Conservation (phyloP, 2,888 invertebrate genomes). For the Apotomis betuletana region DNA sequence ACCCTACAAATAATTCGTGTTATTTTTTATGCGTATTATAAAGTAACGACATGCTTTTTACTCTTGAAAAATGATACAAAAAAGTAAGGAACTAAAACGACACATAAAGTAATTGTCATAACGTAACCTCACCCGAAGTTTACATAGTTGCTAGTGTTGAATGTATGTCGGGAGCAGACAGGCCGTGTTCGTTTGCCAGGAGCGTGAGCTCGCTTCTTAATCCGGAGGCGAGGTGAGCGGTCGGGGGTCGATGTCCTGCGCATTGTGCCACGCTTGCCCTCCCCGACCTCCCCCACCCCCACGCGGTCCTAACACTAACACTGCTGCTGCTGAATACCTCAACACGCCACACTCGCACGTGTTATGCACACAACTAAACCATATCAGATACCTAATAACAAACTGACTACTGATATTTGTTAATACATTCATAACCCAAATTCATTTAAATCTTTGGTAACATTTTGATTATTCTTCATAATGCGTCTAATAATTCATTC, state of each 20-base stretch:
- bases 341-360: slow-evolving; percentile 17
- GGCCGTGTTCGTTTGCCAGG: slow-evolving; percentile 25
- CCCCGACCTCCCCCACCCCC: slow-evolving; percentile 50
- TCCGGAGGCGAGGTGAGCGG: slow-evolving; percentile 57
- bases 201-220: slow-evolving; percentile 23
- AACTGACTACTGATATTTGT: not conserved
- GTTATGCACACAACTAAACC: too few relatives aligned
- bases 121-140: not conserved
- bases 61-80: too few relatives aligned
- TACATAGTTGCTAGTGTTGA: slow-evolving; percentile 13
- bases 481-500: too few relatives aligned
- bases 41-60: too few relatives aligned
- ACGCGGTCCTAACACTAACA: slow-evolving; percentile 26
- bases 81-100: not conserved
- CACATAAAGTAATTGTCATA: not conserved
- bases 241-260: slow-evolving; percentile 67
- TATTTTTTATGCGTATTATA: too few relatives aligned
- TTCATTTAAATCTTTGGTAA: too few relatives aligned
- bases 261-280: slow-evolving; percentile 57
- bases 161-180: slow-evolving; percentile 1
- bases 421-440: too few relatives aligned
- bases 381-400: not conserved
- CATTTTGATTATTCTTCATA: too few relatives aligned
- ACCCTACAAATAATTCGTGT: too few relatives aligned
- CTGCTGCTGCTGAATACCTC: slow-evolving; percentile 55